A percentile compares a stretch with the other conserved stretches of the same genome.
These are phyloP conservation scores for Pseudolaguvia tuberculata DNA, from an alignment of 2,113 vertebrate genomes.

Conservation along the genomic window DNA sequence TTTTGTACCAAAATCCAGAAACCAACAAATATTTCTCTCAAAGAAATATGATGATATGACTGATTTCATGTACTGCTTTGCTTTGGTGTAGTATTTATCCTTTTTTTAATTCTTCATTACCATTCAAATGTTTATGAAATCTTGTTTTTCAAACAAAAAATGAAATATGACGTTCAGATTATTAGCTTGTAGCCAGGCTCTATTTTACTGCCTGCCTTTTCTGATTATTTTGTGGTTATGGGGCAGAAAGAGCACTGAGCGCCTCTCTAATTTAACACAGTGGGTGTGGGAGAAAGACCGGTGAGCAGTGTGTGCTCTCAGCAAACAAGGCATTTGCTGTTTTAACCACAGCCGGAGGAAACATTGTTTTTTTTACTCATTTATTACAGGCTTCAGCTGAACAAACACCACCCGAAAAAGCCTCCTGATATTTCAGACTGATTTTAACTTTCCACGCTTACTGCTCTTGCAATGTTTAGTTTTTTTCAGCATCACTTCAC, in stretches of 20 bases:
- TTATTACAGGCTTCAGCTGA: conserved; percentile 16
- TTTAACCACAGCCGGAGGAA: conserved; percentile 15
- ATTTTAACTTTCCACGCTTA: conserved; percentile 14
- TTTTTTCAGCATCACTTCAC: conserved; percentile 7
- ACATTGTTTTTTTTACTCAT: conserved; percentile 30
- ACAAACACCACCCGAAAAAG: not conserved
- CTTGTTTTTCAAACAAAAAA: not conserved
- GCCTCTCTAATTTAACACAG: conserved; percentile 29
- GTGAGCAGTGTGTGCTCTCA: conserved; percentile 20
- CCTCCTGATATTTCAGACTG: conserved; percentile 14
- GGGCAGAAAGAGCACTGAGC: conserved; percentile 11
- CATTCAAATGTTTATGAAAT: not conserved
- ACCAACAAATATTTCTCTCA: no score
- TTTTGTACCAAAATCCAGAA: no score
- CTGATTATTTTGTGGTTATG: conserved; percentile 23
- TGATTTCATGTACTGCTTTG: no score
- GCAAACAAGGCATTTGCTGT: conserved; percentile 35
- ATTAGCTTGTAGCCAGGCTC: not conserved
- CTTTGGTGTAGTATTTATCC: no score
- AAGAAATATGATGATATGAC: no score
- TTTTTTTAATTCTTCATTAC: no score
- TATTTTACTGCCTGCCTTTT: not conserved
- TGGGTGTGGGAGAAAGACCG: conserved; percentile 10
- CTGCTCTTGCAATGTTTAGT: not conserved
- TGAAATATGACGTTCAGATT: not conserved